Evolutionary conservation across 2,888 invertebrate genomes (phyloP), one percentile per base, ranked within the genome.

Genomic region (Parthenolecanium corni): DNA sequence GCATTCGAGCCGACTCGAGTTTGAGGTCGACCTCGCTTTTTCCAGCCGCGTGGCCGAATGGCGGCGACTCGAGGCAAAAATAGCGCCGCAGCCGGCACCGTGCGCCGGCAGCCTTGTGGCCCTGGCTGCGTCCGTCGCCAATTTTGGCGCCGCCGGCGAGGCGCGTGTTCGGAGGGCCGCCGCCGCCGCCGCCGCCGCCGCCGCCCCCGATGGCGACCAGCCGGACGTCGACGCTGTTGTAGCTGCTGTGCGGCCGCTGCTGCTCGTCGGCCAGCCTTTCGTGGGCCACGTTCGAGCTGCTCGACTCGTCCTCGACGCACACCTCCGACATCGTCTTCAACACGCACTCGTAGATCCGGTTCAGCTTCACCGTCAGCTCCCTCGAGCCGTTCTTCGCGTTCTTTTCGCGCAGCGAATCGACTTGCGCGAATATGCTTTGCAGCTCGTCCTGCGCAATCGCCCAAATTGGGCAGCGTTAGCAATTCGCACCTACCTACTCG

Each of bases 381-480:
- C 83, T 79, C 70, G 87, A 87, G 0, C 85, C 82, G 18, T 86
- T 79, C 66, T 87, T 81, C 77, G 82, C 79, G 70, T 84, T 83
- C 65, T 85, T 81, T 69, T 89, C 89, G 67, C 85, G 84, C n/a
- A 90, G 77, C 65, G 84, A 76, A 68, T 89, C 89, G 46, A 90
- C 75, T 71, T 89, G 89, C 44, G 83, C 83, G 74, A 85, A 86
- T 40, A 90, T 78, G 67, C 88, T 82, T 67, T 82, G 79, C 71
- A 89, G 89, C 76, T 90, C 89, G 73, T 89, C 89, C 86, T 87
- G 73, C 1, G 73, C 73, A 57, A 64, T 56, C 38, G 31, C 49
- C 12, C 16, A 36, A 54, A 20, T 36, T 54, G 6, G n/a, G n/a
- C n/a, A n/a, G n/a, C n/a, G n/a, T n/a, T n/a, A n/a, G n/a, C n/a